Conservation (phyloP, 1,140 invertebrate species). For the Anastrepha obliqua region DNA sequence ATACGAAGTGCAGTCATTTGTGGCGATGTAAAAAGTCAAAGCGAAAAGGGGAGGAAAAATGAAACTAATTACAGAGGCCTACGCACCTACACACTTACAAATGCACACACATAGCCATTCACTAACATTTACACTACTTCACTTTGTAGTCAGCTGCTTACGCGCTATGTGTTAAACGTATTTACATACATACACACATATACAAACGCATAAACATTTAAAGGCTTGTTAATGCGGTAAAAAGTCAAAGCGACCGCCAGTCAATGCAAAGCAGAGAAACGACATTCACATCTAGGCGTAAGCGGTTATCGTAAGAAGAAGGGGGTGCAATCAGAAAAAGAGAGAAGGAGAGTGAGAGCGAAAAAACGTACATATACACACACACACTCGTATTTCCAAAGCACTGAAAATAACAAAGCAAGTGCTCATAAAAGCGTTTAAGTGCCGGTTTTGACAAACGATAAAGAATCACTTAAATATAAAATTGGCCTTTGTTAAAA, state of each 20-base stretch:
- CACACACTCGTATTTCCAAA: background rate
- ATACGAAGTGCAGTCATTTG: constrained; percentile 1
- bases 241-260: constrained; percentile 43
- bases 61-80: constrained; percentile 17
- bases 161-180: constrained; percentile 2
- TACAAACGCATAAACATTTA: background rate
- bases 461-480: constrained; percentile 41
- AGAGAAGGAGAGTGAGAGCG: no score
- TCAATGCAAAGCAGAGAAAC: background rate
- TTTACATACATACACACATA: background rate
- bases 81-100: background rate
- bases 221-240: constrained; percentile 15
- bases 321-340: background rate
- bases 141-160: constrained; percentile 25
- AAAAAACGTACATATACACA: background rate
- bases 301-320: background rate
- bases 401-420: background rate
- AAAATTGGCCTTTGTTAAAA: constrained; percentile 11
- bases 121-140: constrained; percentile 12
- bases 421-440: background rate
- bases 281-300: background rate
- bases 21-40: constrained; percentile 5
- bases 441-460: constrained; percentile 36
- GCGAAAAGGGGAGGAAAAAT: background rate
- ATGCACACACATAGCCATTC: background rate